Base-by-base conservation (phyloP, 2,888 invertebrate species). In the Philonicus albiceps region DNA sequence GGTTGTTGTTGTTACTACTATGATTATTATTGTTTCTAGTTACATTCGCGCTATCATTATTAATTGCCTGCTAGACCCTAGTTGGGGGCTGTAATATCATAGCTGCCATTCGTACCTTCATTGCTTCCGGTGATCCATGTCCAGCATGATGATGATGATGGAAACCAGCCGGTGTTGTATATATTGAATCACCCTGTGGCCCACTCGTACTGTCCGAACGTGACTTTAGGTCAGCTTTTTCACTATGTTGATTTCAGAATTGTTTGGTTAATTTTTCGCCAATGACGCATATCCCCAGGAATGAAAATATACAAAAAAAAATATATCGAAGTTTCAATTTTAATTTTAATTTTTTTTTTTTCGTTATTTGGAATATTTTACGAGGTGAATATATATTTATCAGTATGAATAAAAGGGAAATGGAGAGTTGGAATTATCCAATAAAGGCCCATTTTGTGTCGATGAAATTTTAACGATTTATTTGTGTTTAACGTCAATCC, bases 81-180 rank as follows among this genome's bases (percentile, higher is more conserved):
- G 96, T 97, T 93, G 97, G 97, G 90, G 97, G 96, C 94, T 97
- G 97, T 93, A 97, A 94, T 93, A 97, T 96, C 94, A 96, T 96
- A 92, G 97, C 96, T 91, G 97, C 97, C 93, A 96, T 95, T 93
- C 97, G 96, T 94, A 97, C 96, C 95, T 96, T 96, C 94, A 96
- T 95, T 93, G 95, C 96, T 93, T 94, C 97, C 91, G 95, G 96
- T 92, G 95, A 95, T 91, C 93, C 91, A 90, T 91, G 91, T 89
- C 90, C 90, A 86, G 90, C 89, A 89, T 91, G 90, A 88, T 90
- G 90, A 43, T 90, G 90, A 85, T 90, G 90, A 74, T 87, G 86
- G 89, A 92, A 92, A 86, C 92, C 92, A 83, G 92, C 92, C 73
- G 93, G 92, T 88, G 95, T 94, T 86, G 94, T 94, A 92, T 96